These are phyloP conservation scores for Epinotia demarniana DNA, from an alignment of 2,888 invertebrate species.

Conservation along the genomic window DNA sequence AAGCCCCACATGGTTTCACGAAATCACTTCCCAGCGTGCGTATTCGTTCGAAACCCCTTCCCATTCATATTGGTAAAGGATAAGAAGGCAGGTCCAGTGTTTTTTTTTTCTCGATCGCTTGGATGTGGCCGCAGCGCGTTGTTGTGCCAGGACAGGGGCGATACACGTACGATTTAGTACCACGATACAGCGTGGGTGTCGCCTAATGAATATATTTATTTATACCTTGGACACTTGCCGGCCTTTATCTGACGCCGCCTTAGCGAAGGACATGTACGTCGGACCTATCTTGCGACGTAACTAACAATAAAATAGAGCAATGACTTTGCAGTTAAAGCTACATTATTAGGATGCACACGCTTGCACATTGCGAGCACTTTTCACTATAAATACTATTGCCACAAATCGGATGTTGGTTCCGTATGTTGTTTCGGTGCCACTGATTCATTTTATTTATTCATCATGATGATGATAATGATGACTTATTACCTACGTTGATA, in stretches of 20 bases:
- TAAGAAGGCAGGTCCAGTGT: conserved; percentile 50
- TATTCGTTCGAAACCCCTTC: conserved; percentile 11
- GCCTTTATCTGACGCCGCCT: conserved; percentile 74
- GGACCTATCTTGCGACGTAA: conserved; percentile 52
- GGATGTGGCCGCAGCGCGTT: conserved; percentile 54
- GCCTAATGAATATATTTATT: conserved; percentile 84
- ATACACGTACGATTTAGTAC: conserved; percentile 79
- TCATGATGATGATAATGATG: too few species aligned
- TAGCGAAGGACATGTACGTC: conserved; percentile 61
- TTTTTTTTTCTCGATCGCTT: conserved; percentile 61
- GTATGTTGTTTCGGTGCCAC: too few species aligned
- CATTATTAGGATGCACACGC: background rate
- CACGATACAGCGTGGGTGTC: conserved; percentile 82
- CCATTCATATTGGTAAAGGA: conserved; percentile 28
- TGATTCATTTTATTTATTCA: too few species aligned
- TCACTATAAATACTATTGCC: too few species aligned
- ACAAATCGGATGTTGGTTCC: too few species aligned
- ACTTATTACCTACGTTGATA: too few species aligned
- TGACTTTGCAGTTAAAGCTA: background rate
- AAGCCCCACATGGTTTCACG: background rate
- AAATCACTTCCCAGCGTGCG: conserved; percentile 4
- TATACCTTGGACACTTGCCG: conserved; percentile 67
- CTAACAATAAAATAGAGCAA: conserved; percentile 8
- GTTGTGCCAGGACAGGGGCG: conserved; percentile 72
- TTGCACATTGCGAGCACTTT: background rate